Evolutionary conservation across 2,113 vertebrate genomes (phyloP).

Genomic region (Microcebus ravelobensis): DNA sequence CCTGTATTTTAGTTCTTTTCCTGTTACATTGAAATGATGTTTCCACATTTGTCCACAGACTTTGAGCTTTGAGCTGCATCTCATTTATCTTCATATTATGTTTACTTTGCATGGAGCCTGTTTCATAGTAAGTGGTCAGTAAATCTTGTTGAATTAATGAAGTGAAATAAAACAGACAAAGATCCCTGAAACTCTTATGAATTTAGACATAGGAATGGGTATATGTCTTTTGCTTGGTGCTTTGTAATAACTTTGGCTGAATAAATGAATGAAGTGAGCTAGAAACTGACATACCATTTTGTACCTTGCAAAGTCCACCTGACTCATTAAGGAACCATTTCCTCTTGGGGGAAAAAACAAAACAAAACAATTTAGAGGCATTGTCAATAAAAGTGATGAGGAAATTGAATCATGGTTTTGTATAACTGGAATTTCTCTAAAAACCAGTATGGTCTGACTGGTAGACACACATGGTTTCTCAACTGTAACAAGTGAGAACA

Average conservation of each 20-base stretch:
- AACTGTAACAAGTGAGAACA: conserved; percentile 66
- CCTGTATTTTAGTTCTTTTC: conserved; percentile 38
- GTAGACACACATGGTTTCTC: conserved; percentile 76
- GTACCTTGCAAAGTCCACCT: conserved; percentile 48
- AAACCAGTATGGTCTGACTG: conserved; percentile 62
- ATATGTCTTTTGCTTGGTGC: conserved; percentile 15
- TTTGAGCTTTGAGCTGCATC: neutral
- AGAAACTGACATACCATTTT: conserved; percentile 18
- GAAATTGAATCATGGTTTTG: conserved; percentile 67
- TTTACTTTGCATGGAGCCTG: neutral
- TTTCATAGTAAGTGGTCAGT: conserved; percentile 12
- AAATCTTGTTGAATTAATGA: conserved; percentile 50
- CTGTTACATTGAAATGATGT: neutral
- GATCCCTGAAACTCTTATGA: neutral
- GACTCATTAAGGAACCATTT: conserved; percentile 69
- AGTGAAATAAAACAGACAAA: conserved; percentile 40
- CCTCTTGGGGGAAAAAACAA: conserved; percentile 62
- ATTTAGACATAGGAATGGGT: neutral
- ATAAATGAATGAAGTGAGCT: conserved; percentile 17
- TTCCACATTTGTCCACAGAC: neutral
- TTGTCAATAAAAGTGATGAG: conserved; percentile 62
- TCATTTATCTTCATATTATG: conserved; percentile 32
- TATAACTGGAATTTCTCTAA: conserved; percentile 77
- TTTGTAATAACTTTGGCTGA: conserved; percentile 36
- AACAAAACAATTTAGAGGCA: conserved; percentile 66